phyloP scores from a whole-genome alignment of 2,888 invertebrate genomes.

The Nyleta sp. region DNA sequence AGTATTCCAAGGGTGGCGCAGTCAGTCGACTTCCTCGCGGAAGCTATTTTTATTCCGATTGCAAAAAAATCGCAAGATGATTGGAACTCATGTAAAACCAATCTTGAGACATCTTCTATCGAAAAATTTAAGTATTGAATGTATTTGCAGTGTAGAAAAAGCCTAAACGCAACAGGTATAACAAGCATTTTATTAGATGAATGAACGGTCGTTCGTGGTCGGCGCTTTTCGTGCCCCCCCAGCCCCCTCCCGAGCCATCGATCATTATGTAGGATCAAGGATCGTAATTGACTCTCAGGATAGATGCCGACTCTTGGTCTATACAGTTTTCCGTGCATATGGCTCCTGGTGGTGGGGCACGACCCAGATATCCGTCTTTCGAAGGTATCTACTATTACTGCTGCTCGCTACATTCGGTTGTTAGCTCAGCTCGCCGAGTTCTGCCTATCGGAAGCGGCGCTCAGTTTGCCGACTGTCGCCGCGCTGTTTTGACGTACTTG shows the following conservation, averaged over 20 bases:
- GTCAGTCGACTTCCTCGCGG: too few species aligned
- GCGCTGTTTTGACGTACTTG: constrained; percentile 70
- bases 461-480: constrained; percentile 78
- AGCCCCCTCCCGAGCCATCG: constrained; percentile 20
- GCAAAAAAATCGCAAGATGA: too few species aligned
- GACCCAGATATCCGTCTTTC: constrained; percentile 80
- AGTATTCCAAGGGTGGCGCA: too few species aligned
- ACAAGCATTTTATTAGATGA: constrained; percentile 39
- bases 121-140: too few species aligned
- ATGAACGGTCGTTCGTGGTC: constrained; percentile 18
- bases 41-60: too few species aligned
- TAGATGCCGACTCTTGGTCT: constrained; percentile 50
- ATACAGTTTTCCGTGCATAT: constrained; percentile 64
- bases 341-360: constrained; percentile 73
- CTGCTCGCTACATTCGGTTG: constrained; percentile 61
- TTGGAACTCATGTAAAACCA: too few species aligned
- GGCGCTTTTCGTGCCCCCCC: constrained; percentile 5
- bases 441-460: constrained; percentile 71
- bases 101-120: too few species aligned
- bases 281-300: constrained; percentile 61
- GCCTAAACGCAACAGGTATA: constrained; percentile 29
- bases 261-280: constrained; percentile 61
- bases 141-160: neutral
- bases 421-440: constrained; percentile 51
- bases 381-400: constrained; percentile 75